These are phyloP conservation scores for Epirrhoe tristata DNA, from an alignment of 2,888 invertebrate genomes.

Conservation along the genomic window DNA sequence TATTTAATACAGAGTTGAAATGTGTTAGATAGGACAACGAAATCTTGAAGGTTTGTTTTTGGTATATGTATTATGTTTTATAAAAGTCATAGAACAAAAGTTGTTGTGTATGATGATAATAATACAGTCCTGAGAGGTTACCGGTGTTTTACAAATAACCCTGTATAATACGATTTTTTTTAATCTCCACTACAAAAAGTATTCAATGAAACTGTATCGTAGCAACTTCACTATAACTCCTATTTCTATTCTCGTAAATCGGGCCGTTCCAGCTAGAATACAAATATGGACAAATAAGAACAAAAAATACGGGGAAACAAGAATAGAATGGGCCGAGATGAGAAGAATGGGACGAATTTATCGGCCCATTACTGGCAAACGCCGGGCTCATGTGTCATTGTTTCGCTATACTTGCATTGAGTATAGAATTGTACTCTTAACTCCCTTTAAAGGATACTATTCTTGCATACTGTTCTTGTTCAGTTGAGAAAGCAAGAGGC, in stretches of 20 bases:
- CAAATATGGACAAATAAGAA: constrained; percentile 53
- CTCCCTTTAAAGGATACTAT: too few species aligned
- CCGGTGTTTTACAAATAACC: too few species aligned
- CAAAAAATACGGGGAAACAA: constrained; percentile 47
- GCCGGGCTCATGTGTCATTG: constrained; percentile 54
- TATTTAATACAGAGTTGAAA: too few species aligned
- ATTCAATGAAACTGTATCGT: constrained; percentile 36
- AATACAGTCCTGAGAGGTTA: too few species aligned
- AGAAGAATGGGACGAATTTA: constrained; percentile 57
- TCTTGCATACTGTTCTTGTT: too few species aligned
- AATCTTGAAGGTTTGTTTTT: too few species aligned
- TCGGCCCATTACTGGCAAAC: constrained; percentile 55
- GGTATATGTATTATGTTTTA: too few species aligned
- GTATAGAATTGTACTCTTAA: constrained; percentile 15
- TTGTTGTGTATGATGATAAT: too few species aligned
- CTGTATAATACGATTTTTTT: too few species aligned
- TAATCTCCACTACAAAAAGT: constrained; percentile 8
- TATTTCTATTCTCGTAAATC: constrained; percentile 39
- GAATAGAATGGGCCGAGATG: constrained; percentile 50
- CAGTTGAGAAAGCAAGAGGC: too few species aligned
- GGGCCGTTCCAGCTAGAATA: constrained; percentile 44
- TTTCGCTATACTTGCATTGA: constrained; percentile 31
- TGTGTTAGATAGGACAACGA: too few species aligned
- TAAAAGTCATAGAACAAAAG: too few species aligned
- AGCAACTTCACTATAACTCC: constrained; percentile 34